A percentile compares a stretch with the other conserved stretches of the same genome.
These are phyloP conservation scores for Ictidomys tridecemlineatus DNA, from an alignment of 2,113 vertebrate species.

Conservation along the genomic window DNA sequence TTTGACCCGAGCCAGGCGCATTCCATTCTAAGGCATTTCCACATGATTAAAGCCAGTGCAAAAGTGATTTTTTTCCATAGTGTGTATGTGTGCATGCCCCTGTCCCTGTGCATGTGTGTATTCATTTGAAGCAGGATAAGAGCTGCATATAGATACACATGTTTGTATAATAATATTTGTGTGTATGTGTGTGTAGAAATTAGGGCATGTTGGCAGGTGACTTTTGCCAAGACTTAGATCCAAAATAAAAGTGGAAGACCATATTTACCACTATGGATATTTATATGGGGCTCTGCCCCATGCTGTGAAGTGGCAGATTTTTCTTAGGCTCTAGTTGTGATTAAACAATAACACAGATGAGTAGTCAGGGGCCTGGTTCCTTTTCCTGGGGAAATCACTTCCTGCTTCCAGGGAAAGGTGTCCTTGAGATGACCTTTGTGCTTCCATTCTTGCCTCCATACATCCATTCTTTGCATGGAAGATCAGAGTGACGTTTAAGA, in stretches of 20 bases:
- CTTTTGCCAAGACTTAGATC: neutral
- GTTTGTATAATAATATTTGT: neutral
- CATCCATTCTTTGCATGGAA: neutral
- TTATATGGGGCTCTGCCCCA: neutral
- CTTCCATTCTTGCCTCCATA: neutral
- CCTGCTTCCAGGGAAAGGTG: neutral
- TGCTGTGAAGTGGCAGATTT: neutral
- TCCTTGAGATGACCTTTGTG: neutral
- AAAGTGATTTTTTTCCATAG: neutral
- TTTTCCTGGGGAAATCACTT: neutral
- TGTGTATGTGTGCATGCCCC: neutral
- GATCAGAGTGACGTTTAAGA: neutral
- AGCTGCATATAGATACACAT: no score
- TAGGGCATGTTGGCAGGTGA: neutral
- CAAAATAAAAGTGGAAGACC: neutral
- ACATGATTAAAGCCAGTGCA: neutral
- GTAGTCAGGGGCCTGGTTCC: neutral
- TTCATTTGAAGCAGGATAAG: no score
- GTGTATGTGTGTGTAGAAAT: neutral
- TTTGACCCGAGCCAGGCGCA: neutral
- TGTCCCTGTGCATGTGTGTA: neutral
- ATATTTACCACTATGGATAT: neutral
- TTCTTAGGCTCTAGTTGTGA: neutral
- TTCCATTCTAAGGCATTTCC: neutral
- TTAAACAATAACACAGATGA: neutral